Conservation (phyloP, 2,797 vertebrate genomes). For the Leptatherina wallacei region DNA sequence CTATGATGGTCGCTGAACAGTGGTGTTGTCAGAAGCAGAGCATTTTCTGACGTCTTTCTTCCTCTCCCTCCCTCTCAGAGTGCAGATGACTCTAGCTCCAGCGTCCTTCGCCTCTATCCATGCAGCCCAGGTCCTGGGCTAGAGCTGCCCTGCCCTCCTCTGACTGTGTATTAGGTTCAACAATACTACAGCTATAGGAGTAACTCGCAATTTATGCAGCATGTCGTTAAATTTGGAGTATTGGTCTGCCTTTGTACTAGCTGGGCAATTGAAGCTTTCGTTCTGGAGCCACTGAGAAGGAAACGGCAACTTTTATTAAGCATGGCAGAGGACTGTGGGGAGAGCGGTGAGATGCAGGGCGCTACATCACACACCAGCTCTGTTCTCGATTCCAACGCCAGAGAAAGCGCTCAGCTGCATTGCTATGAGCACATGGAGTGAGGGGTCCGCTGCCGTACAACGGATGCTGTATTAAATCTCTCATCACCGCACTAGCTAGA, state of each 20-base stretch:
- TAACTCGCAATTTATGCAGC: constrained; percentile 57
- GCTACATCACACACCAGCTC: constrained; percentile 73
- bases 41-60: constrained; percentile 85
- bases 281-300: constrained; percentile 75
- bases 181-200: constrained; percentile 50
- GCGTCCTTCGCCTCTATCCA: constrained; percentile 75
- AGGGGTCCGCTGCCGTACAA: constrained; percentile 42
- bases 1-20: constrained; percentile 84
- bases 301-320: constrained; percentile 85
- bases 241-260: constrained; percentile 87
- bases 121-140: constrained; percentile 76
- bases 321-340: constrained; percentile 71
- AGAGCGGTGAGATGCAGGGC: constrained; percentile 67
- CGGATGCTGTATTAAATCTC: constrained; percentile 47
- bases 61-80: constrained; percentile 87
- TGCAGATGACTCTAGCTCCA: constrained; percentile 88
- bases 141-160: constrained; percentile 76
- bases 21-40: constrained; percentile 87
- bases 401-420: constrained; percentile 65
- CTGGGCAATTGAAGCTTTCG: constrained; percentile 83
- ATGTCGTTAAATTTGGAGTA: constrained; percentile 71
- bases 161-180: constrained; percentile 55
- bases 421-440: constrained; percentile 45
- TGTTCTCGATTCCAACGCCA: constrained; percentile 54
- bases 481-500: constrained; percentile 28